A percentile compares a stretch with the other conserved stretches of the same genome.
phyloP scores from a whole-genome alignment of 2,797 vertebrate species.

The Discoglossus pictus region DNA sequence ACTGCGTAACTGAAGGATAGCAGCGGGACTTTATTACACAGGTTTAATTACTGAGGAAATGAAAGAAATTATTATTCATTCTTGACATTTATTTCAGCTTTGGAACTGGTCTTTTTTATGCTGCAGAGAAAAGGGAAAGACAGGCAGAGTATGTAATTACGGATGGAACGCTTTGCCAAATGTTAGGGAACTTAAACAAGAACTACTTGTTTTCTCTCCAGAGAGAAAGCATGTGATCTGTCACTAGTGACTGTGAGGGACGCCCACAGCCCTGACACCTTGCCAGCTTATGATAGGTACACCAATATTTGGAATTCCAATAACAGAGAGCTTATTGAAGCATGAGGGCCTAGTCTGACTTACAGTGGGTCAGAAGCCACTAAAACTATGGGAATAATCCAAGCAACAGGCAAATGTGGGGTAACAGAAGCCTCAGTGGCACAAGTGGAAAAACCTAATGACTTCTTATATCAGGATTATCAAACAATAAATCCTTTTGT shows the following conservation, averaged over 20 bases:
- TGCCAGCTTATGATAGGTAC: constrained; percentile 63
- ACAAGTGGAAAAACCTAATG: constrained; percentile 57
- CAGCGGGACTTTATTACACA: constrained; percentile 66
- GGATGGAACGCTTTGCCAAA: constrained; percentile 70
- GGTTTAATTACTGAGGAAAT: constrained; percentile 73
- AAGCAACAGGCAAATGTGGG: constrained; percentile 62
- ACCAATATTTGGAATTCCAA: constrained; percentile 53
- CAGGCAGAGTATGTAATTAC: constrained; percentile 66
- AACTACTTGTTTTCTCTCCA: constrained; percentile 70
- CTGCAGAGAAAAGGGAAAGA: constrained; percentile 49
- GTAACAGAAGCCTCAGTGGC: constrained; percentile 61
- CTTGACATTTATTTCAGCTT: constrained; percentile 69
- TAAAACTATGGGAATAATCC: constrained; percentile 70
- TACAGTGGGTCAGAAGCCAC: constrained; percentile 62
- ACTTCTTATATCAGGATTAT: constrained; percentile 50
- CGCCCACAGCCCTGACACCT: constrained; percentile 63
- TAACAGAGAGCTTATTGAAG: constrained; percentile 75
- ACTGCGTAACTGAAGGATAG: constrained; percentile 54
- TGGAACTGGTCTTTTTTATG: constrained; percentile 60
- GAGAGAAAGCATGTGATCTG: constrained; percentile 71
- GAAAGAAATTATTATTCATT: constrained; percentile 75
- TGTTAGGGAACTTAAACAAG: constrained; percentile 76
- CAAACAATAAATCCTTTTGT: constrained; percentile 58
- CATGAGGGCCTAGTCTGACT: constrained; percentile 55
- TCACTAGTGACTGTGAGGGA: constrained; percentile 65